A percentile compares a stretch with the other conserved stretches of the same genome.
These are phyloP conservation scores for Lymantria monacha DNA, from an alignment of 2,888 invertebrate species.

Conservation along the genomic window DNA sequence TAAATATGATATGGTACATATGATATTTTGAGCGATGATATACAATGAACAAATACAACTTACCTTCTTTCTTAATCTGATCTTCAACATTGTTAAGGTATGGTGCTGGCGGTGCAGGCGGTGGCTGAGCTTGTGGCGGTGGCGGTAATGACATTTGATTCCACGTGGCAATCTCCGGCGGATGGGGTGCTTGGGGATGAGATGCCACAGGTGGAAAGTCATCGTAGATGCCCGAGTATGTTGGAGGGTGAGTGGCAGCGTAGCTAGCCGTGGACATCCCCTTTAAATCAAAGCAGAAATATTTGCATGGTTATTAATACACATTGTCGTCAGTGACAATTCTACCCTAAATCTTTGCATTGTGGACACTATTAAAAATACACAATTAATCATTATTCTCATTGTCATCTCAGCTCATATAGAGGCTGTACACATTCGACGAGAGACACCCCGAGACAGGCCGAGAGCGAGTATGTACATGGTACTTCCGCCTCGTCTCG, in stretches of 20 bases:
- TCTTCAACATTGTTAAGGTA: constrained; percentile 65
- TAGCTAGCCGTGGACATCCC: constrained; percentile 37
- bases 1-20: no score
- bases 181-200: constrained; percentile 35
- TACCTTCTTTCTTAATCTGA: constrained; percentile 79
- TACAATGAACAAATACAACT: constrained; percentile 5
- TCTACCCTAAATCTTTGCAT: no score
- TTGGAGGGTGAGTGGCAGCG: constrained; percentile 48
- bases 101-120: constrained; percentile 42
- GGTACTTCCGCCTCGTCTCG: no score
- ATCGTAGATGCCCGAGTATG: constrained; percentile 66
- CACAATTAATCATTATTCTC: no score
- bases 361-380: no score
- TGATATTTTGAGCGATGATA: no score
- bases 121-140: constrained; percentile 28
- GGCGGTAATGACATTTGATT: constrained; percentile 72
- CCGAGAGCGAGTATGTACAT: no score
- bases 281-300: constrained; percentile 16
- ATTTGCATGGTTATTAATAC: neutral
- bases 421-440: no score
- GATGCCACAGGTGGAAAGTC: constrained; percentile 57
- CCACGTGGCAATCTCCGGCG: constrained; percentile 62
- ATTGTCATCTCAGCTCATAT: no score
- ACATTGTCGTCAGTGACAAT: neutral
- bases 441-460: no score